Conservation (phyloP, 2,113 vertebrate species). For the Crypturellus undulatus region DNA sequence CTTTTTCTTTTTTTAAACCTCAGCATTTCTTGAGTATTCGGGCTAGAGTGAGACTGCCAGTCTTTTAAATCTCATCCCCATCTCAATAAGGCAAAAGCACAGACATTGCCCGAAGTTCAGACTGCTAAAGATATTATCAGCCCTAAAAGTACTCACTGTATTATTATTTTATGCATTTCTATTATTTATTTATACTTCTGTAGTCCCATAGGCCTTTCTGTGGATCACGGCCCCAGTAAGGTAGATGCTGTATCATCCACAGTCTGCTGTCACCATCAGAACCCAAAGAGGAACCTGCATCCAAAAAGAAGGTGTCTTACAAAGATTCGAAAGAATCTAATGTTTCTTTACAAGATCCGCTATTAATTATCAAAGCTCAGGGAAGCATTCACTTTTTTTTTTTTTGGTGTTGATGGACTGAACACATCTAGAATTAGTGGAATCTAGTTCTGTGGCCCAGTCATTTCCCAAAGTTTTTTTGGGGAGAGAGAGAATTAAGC, state of each 20-base stretch:
- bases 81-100: not conserved
- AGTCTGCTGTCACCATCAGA: not conserved
- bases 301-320: not conserved
- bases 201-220: not conserved
- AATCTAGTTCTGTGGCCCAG: not conserved
- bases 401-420: not conserved
- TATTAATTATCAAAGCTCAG: not conserved
- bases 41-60: not conserved
- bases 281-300: not conserved
- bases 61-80: not conserved
- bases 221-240: not conserved
- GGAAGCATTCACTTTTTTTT: rapidly evolving
- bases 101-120: not conserved
- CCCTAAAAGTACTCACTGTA: not conserved
- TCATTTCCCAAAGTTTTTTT: not conserved
- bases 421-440: not conserved
- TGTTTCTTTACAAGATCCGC: not conserved
- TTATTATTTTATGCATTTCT: not conserved
- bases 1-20: not conserved
- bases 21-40: not conserved
- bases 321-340: not conserved
- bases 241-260: not conserved
- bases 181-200: not conserved
- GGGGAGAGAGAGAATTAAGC: not conserved
- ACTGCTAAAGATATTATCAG: not conserved